Conservation (phyloP, 2,113 vertebrate species). For the Ornithorhynchus anatinus region DNA sequence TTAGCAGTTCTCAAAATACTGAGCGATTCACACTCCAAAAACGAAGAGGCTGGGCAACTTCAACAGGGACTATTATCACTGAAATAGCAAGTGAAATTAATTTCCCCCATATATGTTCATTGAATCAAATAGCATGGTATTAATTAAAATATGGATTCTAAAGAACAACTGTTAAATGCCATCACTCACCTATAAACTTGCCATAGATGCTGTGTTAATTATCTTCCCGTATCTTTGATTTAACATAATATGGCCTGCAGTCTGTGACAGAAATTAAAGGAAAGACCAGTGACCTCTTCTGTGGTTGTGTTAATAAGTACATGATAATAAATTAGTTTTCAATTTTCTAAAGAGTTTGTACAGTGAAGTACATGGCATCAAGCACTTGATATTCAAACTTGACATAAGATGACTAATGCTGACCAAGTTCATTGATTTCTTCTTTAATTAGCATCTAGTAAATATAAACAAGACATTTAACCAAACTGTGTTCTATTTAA, state of each 20-base stretch:
- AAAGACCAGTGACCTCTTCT: slow-evolving; percentile 82
- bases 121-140: slow-evolving; percentile 63
- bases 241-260: slow-evolving; percentile 90
- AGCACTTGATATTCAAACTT: slow-evolving; percentile 65
- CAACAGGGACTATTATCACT: too few relatives aligned
- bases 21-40: not conserved
- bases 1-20: not conserved
- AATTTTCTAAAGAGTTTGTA: slow-evolving; percentile 79
- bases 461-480: not conserved
- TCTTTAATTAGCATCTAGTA: not conserved
- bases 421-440: slow-evolving; percentile 23
- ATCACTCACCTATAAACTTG: slow-evolving; percentile 96
- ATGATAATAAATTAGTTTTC: slow-evolving; percentile 81
- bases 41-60: not conserved
- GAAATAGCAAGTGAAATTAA: too few relatives aligned
- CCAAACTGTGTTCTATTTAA: not conserved
- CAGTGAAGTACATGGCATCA: slow-evolving; percentile 51
- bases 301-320: slow-evolving; percentile 81
- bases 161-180: slow-evolving; percentile 77
- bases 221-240: slow-evolving; percentile 93
- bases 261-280: slow-evolving; percentile 86
- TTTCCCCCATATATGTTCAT: slow-evolving; percentile 65
- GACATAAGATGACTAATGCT: slow-evolving; percentile 56
- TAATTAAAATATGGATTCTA: slow-evolving; percentile 79
- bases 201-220: slow-evolving; percentile 95